phyloP scores from a whole-genome alignment of 2,113 vertebrate genomes.

The Mirounga angustirostris region DNA sequence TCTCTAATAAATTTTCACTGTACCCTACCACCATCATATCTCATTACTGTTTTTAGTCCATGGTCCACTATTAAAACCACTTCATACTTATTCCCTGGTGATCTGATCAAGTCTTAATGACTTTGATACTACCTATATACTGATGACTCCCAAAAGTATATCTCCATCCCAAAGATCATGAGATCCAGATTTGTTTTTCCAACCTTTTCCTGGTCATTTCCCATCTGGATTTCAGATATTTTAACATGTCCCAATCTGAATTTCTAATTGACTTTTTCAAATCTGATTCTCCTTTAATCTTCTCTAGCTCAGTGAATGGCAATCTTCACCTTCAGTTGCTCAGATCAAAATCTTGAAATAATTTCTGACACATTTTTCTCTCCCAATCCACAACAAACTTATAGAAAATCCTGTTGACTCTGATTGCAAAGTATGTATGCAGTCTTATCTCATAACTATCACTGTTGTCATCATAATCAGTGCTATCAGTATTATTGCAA shows the following conservation, averaged over 20 bases:
- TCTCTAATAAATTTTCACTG: neutral
- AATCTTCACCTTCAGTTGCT: neutral
- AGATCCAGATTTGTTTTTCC: neutral
- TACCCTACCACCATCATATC: neutral
- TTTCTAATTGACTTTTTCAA: constrained; percentile 17
- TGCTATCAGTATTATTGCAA: neutral
- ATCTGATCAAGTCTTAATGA: neutral
- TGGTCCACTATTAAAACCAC: neutral
- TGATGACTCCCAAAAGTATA: neutral
- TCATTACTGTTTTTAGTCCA: neutral
- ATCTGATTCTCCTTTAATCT: neutral
- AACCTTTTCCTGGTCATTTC: neutral
- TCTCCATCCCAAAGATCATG: neutral
- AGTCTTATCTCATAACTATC: neutral
- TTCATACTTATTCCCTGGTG: neutral
- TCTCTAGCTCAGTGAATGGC: neutral
- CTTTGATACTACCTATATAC: neutral
- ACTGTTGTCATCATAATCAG: neutral
- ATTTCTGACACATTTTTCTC: neutral
- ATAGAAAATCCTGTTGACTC: neutral
- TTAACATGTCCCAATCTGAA: neutral
- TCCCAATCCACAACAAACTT: neutral
- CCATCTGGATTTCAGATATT: neutral
- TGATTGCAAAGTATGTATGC: neutral
- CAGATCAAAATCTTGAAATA: neutral